A percentile compares a stretch with the other conserved stretches of the same genome.
These are phyloP conservation scores for Oreochromis tanganicae DNA, from an alignment of 2,113 vertebrate species.

Conservation along the genomic window DNA sequence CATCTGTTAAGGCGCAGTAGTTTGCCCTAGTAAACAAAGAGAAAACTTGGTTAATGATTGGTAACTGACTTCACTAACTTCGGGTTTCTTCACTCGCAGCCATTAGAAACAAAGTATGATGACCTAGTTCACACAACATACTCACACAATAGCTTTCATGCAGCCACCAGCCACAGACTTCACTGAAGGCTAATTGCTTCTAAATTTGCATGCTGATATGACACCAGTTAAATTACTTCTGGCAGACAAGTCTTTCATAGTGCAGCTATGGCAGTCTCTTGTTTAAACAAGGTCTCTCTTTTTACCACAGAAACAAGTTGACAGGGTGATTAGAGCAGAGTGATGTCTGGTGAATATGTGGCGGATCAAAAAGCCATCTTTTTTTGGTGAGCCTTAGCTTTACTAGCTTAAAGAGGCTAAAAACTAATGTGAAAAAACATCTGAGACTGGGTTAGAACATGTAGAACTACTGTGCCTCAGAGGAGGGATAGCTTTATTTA, in stretches of 20 bases:
- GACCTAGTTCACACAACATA: not conserved
- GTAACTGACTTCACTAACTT: not conserved
- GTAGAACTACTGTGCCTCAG: constrained; percentile 16
- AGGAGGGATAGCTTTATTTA: not conserved
- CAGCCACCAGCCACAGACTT: not conserved
- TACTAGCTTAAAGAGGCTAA: not conserved
- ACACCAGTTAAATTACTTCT: not conserved
- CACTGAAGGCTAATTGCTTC: not conserved
- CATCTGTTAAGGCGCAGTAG: not conserved
- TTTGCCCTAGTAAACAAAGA: not conserved
- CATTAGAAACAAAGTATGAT: not conserved
- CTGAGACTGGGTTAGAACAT: not conserved
- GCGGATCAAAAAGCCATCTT: not conserved
- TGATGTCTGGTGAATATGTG: not conserved
- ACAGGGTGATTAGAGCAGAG: not conserved
- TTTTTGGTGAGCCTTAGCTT: not conserved
- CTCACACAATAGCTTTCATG: not conserved
- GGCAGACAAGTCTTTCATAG: not conserved
- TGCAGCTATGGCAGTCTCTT: not conserved
- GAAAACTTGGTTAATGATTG: not conserved
- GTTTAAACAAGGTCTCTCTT: not conserved
- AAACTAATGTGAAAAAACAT: not conserved
- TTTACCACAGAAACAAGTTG: not conserved
- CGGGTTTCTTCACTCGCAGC: not conserved
- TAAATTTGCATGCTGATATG: not conserved